Base-by-base conservation (phyloP, 1,140 invertebrate genomes). In the Zaprionus taronus region DNA sequence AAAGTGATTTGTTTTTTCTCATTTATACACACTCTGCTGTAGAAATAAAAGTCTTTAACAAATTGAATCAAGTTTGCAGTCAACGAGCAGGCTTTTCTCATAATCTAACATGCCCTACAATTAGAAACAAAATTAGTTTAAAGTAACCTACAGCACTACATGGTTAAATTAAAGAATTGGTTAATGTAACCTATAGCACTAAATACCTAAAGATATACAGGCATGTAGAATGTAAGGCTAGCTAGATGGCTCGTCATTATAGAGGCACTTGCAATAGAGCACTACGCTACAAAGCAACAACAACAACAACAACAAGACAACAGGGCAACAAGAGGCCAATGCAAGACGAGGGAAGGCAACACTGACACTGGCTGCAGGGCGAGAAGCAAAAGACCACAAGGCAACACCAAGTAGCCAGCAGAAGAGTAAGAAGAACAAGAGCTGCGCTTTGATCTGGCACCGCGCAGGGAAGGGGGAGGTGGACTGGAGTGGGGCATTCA, bases 341-440 rank as follows among this genome's bases (percentile, higher is more conserved):
- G 62, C 66, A 47, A 14, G 81, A 62, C 82, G 79, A 69, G 44
- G 44, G 70, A 74, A 51, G 41, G 60, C 61, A 60, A 9, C 31
- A 65, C 57, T 70, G 61, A 26, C 58, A 65, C 51, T 70, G 44
- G 53, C 58, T 49, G 36, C 79, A 65, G 72, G 72, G 57, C 77
- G 67, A 80, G 20, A 44, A 61, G 72, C 64, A 28, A 36, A 57
- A 38, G 62, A 70, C 55, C 63, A 67, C 60, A 77, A 57, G 53
- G 38, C 53, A 67, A 64, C 60, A 57, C 14, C 47, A 74, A 61
- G 57, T 41, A 26, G 78, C 75, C 61, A 79, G 80, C 77, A 80
- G 77, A 79, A 84, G 81, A 62, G 76, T 76, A 83, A 79, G 77
- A 71, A 84, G 81, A 84, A 73, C 82, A 83, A 84, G 78, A 84